Percentiles rank a stretch among this genome's conserved stretches.
Evolutionary conservation across 2,797 vertebrate species (phyloP).

Genomic region (Fratercula arctica): DNA sequence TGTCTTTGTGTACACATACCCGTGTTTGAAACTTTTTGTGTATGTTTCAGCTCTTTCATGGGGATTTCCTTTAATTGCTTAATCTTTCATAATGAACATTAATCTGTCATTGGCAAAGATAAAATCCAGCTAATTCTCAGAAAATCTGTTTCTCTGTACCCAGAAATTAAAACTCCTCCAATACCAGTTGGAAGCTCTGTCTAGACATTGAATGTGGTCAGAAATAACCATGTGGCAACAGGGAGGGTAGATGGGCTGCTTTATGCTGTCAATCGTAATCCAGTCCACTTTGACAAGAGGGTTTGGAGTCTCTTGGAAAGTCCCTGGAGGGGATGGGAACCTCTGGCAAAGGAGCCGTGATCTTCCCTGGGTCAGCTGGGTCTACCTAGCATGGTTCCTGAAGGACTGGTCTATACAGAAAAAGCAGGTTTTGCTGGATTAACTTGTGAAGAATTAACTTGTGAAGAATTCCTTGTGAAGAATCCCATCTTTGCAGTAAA

Average conservation of each 20-base stretch:
- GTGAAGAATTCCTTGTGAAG: background rate
- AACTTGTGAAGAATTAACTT: background rate
- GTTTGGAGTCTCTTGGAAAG: background rate
- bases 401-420: background rate
- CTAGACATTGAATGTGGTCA: background rate
- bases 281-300: background rate
- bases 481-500: background rate
- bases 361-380: background rate
- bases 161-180: background rate
- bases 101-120: slow-evolving; percentile 25
- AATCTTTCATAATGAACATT: slow-evolving; percentile 42
- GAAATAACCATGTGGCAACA: background rate
- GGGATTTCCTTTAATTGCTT: slow-evolving; percentile 14
- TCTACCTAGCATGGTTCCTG: accelerated
- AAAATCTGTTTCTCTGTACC: slow-evolving; percentile 19
- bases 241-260: background rate
- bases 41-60: slow-evolving; percentile 9
- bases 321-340: background rate
- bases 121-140: slow-evolving; percentile 32
- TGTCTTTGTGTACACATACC: background rate
- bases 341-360: background rate
- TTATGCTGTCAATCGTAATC: accelerated
- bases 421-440: background rate
- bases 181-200: background rate
- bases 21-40: background rate